A percentile compares a stretch with the other conserved stretches of the same genome.
phyloP scores from a whole-genome alignment of 1,140 invertebrate species.

The Diachasmimorpha longicaudata region DNA sequence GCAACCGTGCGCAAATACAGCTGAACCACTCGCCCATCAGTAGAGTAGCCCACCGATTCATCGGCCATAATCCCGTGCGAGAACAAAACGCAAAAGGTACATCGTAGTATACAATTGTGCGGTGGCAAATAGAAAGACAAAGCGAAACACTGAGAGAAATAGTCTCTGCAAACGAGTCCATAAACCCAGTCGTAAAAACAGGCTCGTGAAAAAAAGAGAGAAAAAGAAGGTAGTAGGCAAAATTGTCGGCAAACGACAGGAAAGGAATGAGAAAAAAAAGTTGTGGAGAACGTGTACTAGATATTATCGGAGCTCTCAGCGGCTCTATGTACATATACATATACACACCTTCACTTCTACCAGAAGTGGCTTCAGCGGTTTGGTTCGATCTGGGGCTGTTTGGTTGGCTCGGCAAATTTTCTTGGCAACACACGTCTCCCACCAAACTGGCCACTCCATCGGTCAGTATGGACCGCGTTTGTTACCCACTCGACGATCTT shows the following conservation, averaged over 20 bases:
- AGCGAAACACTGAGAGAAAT: neutral
- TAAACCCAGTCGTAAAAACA: neutral
- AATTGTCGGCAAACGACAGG: neutral
- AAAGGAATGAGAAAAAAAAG: neutral
- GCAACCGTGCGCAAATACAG: neutral
- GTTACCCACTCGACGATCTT: neutral
- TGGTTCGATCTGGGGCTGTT: neutral
- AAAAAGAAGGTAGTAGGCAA: neutral
- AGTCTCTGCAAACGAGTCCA: neutral
- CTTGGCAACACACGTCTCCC: slow-evolving; percentile 2
- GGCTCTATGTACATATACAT: neutral
- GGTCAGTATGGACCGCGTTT: neutral
- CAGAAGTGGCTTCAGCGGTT: neutral
- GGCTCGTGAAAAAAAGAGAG: neutral
- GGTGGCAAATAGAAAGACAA: neutral
- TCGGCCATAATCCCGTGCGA: neutral
- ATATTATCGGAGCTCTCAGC: neutral
- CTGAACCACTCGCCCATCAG: neutral
- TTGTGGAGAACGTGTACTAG: neutral
- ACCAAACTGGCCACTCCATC: neutral
- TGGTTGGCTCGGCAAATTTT: slow-evolving; percentile 6
- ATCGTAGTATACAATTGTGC: neutral
- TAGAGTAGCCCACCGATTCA: neutral
- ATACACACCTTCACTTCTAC: neutral
- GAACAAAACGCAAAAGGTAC: slow-evolving; percentile 4